Conservation (phyloP, 2,888 invertebrate species). For the Drosophila flavopinicola region DNA sequence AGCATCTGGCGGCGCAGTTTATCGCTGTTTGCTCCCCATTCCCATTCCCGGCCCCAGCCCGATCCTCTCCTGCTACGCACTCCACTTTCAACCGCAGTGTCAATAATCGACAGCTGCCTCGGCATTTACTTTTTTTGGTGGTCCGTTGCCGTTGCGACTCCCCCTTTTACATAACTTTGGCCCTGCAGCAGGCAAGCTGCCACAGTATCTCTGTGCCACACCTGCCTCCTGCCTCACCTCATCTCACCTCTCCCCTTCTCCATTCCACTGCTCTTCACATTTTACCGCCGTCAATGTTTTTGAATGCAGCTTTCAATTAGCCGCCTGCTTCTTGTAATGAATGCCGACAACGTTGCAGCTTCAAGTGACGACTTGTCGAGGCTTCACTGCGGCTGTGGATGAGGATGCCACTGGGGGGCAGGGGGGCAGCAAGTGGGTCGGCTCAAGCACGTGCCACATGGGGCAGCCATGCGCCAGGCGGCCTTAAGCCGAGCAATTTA, state of each 20-base stretch:
- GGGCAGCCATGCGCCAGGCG: slow-evolving; percentile 54
- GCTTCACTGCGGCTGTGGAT: slow-evolving; percentile 10
- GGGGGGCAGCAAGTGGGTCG: slow-evolving; percentile 8
- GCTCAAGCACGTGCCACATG: slow-evolving; percentile 51
- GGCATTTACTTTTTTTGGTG: slow-evolving; percentile 60
- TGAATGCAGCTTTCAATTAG: slow-evolving; percentile 78
- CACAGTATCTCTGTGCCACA: slow-evolving; percentile 25
- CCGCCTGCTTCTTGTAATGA: slow-evolving; percentile 75
- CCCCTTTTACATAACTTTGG: slow-evolving; percentile 70
- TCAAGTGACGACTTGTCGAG: slow-evolving; percentile 71
- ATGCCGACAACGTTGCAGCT: slow-evolving; percentile 62
- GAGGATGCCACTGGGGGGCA: background rate
- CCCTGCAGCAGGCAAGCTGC: slow-evolving; percentile 16
- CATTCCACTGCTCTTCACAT: slow-evolving; percentile 57
- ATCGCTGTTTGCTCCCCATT: slow-evolving; percentile 51
- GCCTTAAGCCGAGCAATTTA: slow-evolving; percentile 74
- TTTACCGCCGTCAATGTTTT: slow-evolving; percentile 61
- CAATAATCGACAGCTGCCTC: slow-evolving; percentile 78
- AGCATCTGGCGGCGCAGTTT: slow-evolving; percentile 73
- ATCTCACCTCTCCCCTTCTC: background rate
- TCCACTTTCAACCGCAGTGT: slow-evolving; percentile 63
- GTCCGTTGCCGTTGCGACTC: slow-evolving; percentile 33
- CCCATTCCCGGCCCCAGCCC: slow-evolving; percentile 4
- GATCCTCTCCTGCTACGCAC: background rate
- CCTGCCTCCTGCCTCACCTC: background rate